phyloP scores from a whole-genome alignment of 1,140 invertebrate species.

The Cydia strobilella region DNA sequence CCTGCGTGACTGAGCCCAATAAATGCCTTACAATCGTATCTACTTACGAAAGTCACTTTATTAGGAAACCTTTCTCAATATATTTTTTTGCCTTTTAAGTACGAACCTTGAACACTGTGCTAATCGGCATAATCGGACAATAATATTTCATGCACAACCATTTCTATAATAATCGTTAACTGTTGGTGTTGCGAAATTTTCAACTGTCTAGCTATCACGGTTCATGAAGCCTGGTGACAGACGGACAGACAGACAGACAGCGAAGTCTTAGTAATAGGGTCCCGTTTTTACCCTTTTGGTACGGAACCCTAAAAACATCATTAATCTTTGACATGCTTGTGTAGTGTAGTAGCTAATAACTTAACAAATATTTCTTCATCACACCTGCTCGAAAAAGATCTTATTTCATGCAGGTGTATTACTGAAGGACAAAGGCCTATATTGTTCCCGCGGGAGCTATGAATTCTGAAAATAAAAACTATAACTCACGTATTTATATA shows the following conservation, averaged over 20 bases:
- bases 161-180: slow-evolving; percentile 24
- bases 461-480: no score
- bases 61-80: slow-evolving; percentile 47
- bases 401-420: no score
- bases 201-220: no score
- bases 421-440: no score
- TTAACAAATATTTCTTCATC: slow-evolving; percentile 33
- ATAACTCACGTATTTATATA: no score
- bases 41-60: slow-evolving; percentile 44
- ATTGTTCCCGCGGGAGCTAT: no score
- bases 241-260: no score
- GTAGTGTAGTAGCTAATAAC: not conserved
- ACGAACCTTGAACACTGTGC: slow-evolving; percentile 43
- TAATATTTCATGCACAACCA: slow-evolving; percentile 28
- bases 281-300: no score
- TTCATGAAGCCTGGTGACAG: no score
- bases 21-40: slow-evolving; percentile 14
- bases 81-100: slow-evolving; percentile 46
- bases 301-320: no score
- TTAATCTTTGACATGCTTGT: slow-evolving; percentile 7
- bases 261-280: no score
- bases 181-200: slow-evolving; percentile 1
- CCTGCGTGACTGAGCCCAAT: not conserved
- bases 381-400: no score
- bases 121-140: slow-evolving; percentile 29